Evolutionary conservation across 2,113 vertebrate genomes (phyloP), one percentile per base, ranked within the genome.

Genomic region (Nothobranchius furzeri): DNA sequence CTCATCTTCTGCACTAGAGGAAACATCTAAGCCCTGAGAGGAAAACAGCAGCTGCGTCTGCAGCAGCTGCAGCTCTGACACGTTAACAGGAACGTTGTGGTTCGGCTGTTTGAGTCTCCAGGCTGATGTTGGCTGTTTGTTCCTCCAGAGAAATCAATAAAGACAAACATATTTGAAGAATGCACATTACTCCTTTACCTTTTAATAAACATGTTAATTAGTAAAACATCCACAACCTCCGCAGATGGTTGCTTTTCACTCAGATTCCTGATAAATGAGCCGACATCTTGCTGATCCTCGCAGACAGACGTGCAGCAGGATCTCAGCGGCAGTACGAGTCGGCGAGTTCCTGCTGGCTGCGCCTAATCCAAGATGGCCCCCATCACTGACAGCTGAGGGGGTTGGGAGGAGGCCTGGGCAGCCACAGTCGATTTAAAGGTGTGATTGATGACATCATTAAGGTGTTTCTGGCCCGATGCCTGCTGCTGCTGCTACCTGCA

Each of bases 391-490:
- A 68, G 74, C 77, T 63, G 76, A 78, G 69, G 55, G 60, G 53
- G 60, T 52, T 11, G 67, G 65, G 58, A 53, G 52, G 64, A 72
- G 61, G 48, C 56, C 63, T 51, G 20, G 69, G 81, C 60, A 81
- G 72, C 57, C 54, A 43, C 88, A 86, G 90, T 86, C 82, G 84
- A 89, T 90, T 88, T 86, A 81, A 80, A 86, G 80, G 72, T 77
- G 74, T 83, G 85, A 88, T 90, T 89, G 89, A 90, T 85, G 81
- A 86, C 69, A 82, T 66, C 79, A 89, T 87, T 89, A 89, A 88
- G 87, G 70, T 75, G 68, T 45, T 83, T 87, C 85, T 75, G 57
- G 58, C 68, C 78, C 70, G 50, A 80, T 80, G 84, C 79, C 73
- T 12, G 14, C 68, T 70, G 62, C 78, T 42, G 81, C 13, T 13